Percentiles rank a stretch among this genome's conserved stretches.
These are phyloP conservation scores for Synodontis membranacea DNA, from an alignment of 2,113 vertebrate species.

Conservation along the genomic window DNA sequence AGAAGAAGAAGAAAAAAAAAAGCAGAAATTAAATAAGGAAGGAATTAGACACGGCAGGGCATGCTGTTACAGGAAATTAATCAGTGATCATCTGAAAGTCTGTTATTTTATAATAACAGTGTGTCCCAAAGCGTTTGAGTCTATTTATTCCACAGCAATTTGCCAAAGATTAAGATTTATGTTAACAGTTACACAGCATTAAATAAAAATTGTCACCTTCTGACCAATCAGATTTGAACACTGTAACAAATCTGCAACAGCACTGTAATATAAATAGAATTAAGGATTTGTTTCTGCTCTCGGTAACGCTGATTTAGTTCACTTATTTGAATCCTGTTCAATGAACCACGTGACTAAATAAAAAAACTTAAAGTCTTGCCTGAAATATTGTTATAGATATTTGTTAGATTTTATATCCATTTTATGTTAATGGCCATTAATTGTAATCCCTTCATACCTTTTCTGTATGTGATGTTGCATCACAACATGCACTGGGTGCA, in stretches of 20 bases:
- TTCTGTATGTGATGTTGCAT: not conserved
- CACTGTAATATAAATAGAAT: not conserved
- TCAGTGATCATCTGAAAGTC: not conserved
- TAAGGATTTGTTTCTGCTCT: not conserved
- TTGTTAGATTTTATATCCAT: too few species aligned
- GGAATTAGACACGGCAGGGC: not conserved
- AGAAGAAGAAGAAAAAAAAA: not conserved
- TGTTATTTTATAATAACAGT: not conserved
- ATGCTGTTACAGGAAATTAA: not conserved
- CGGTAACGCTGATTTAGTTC: not conserved
- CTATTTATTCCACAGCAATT: not conserved
- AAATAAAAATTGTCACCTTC: too few species aligned
- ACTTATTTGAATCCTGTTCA: not conserved
- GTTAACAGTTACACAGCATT: too few species aligned
- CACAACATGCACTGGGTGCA: too few species aligned
- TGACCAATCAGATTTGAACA: not conserved
- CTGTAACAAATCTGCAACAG: too few species aligned
- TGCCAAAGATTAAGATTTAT: not conserved
- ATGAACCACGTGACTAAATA: not conserved
- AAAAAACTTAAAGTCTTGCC: not conserved
- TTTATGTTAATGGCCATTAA: not conserved
- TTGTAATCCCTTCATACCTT: not conserved
- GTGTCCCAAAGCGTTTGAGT: not conserved
- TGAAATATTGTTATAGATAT: not conserved
- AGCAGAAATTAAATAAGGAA: not conserved